Base-by-base conservation (phyloP, 1,140 invertebrate genomes). In the Bicyclus anynana region DNA sequence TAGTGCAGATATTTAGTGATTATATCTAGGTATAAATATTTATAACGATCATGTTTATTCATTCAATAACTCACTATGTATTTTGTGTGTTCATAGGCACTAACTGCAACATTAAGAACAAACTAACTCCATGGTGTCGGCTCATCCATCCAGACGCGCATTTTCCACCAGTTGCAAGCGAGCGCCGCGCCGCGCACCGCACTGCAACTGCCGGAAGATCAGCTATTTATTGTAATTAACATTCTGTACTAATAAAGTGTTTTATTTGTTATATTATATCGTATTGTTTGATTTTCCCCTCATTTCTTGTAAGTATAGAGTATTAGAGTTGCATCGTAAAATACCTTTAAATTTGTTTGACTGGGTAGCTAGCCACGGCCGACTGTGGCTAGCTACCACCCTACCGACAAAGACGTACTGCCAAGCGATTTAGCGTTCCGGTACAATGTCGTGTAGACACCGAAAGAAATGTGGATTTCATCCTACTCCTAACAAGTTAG, bases 201-300 rank as follows among this genome's bases (percentile, higher is more conserved):
- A 59, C 70, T 84, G 80, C 72, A 84, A 80, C 80, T 87, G 84
- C 84, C 84, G 84, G 84, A 87, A 87, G 81, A 87, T 76, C 61
- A 48, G 51, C 51, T 75, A 75, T 77, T 79, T 77, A 80, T 77
- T 82, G 57, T 80, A 71, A 71, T 72, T 74, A 80, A 71, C 63
- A 53, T 42, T 66, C n/a, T 64, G 64, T 63, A 69, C 48, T 72
- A 82, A 81, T 83, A 83, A 81, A 83, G 65, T 65, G 47, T 67
- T 62, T 62, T 60, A 64, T 63, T 65, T 56, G 59, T 65, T 69
- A 44, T 20, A 12, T 44, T 10, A 38, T 33, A 33, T 33, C n/a
- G 27, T 37, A 51, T 29, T 63, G 13, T 18, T 44, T 58, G 42
- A 55, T 53, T 65, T 53, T 37, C 35, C 38, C 27, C 23, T 51